Base-by-base conservation (phyloP, 1,140 invertebrate genomes). In the Drosophila trapezifrons region DNA sequence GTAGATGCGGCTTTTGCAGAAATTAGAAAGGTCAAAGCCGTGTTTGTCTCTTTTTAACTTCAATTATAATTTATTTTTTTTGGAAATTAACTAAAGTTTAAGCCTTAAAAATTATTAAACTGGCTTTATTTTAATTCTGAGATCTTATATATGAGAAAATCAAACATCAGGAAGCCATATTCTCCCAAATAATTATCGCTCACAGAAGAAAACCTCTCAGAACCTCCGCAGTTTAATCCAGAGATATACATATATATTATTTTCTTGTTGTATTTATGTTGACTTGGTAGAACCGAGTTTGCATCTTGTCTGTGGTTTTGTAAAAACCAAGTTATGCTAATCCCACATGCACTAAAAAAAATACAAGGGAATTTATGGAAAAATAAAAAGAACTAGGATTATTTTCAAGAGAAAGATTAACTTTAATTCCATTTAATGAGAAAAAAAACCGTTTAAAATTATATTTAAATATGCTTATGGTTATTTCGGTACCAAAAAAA, bases 281-380 rank as follows among this genome's bases (percentile, higher is more conserved):
- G 37, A 40, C 35, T 22, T 1, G 12, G 12, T 0, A 27, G 18
- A 18, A 62, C 32, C 51, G 22, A 32, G 58, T 51, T 69, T 69
- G 27, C 65, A 69, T 69, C 59, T 69, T 69, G 65, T 20, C 45
- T 69, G 65, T 35, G 65, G 59, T 42, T 32, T 40, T 42, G 65
- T 18, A 27, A 40, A 51, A 64, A 35, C 20, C 45, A 40, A 67
- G 37, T 51, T 69, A 64, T 65, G 65, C 62, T 67, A 67, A 64
- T 64, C 65, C 59, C 18, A 8, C 1, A 4, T 15, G 51, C 60
- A 35, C 15, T 2, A 45, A 17, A 56, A 32, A 58, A 27, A 54
- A n/a, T n/a, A n/a, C n/a, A n/a, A 27, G 9, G 40, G 9, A 43
- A 18, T 20, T 10, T 0, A 17, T 6, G 12, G 4, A 9, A 20